These are phyloP conservation scores for Pseudochirops corinnae DNA, from an alignment of 2,797 vertebrate genomes.

Conservation along the genomic window DNA sequence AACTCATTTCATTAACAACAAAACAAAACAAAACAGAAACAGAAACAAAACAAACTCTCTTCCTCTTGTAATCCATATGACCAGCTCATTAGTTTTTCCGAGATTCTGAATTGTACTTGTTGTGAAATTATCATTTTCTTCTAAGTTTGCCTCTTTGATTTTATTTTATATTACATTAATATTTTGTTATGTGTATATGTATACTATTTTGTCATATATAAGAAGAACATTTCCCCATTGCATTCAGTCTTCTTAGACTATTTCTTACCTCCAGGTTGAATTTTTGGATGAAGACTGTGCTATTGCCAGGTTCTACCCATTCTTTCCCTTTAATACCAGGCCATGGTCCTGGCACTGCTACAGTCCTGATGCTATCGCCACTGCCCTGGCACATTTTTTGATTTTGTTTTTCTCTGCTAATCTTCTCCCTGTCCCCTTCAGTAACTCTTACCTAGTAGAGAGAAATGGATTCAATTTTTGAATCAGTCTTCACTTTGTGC, in stretches of 20 bases:
- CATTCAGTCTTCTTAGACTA: neutral
- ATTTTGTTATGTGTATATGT: neutral
- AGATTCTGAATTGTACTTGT: too few species aligned
- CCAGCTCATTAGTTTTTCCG: too few species aligned
- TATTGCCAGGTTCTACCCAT: too few species aligned
- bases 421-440: neutral
- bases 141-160: too few species aligned
- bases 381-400: neutral
- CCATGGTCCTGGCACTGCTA: neutral
- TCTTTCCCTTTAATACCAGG: too few species aligned
- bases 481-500: neutral
- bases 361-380: neutral
- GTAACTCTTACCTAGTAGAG: neutral
- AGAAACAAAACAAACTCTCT: too few species aligned
- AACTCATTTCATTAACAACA: neutral
- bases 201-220: neutral
- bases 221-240: neutral
- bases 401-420: neutral
- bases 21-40: neutral
- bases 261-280: too few species aligned
- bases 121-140: too few species aligned
- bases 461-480: neutral
- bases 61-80: too few species aligned
- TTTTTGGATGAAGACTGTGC: neutral
- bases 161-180: neutral